Evolutionary conservation across 2,888 invertebrate genomes (phyloP), one percentile per base, ranked within the genome.

Genomic region (Adela reaumurella): DNA sequence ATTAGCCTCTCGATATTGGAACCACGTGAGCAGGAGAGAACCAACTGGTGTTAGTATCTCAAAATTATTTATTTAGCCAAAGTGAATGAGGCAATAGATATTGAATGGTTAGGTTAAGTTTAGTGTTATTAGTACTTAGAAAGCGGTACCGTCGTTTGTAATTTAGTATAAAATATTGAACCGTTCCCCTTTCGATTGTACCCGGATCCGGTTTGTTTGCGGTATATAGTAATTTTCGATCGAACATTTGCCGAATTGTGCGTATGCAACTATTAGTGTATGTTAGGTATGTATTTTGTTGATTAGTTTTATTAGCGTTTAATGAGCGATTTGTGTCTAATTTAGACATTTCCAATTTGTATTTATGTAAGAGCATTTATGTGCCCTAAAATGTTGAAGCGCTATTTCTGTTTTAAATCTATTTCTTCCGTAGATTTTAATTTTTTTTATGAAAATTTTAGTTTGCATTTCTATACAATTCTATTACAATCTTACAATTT

Each of bases 201-300:
- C 8, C 14, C 16, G n/a, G 4, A 18, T 17, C 11, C 17, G 11
- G 18, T 44, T 17, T 44, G 44, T 44, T 44, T 16, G 14, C 17
- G 17, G 17, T 43, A n/a, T 43, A 44, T 14, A 44, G 11, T 44
- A 17, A 11, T 3, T 19, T 44, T 44, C 11, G 11, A 17, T 44
- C 19, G 11, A 5, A 44, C 24, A 24, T 24, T 24, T 24, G 24
- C 24, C 24, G 24, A 24, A 24, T 24, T 24, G 24, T 6, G 5
- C 24, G 24, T n/a, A n/a, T 24, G 35, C n/a, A 14, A 35, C 35
- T 35, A 35, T 35, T 35, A 35, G 35, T 35, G n/a, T 35, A 18
- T 46, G 18, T 46, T 46, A 46, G 17, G 29, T 46, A 46, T 17
- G 35, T 35, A 35, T 46, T 29, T 46, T 46, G 35, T 46, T 46